A percentile compares a stretch with the other conserved stretches of the same genome.
These are phyloP conservation scores for Ptychadena robeensis DNA, from an alignment of 2,797 vertebrate species.

Conservation along the genomic window DNA sequence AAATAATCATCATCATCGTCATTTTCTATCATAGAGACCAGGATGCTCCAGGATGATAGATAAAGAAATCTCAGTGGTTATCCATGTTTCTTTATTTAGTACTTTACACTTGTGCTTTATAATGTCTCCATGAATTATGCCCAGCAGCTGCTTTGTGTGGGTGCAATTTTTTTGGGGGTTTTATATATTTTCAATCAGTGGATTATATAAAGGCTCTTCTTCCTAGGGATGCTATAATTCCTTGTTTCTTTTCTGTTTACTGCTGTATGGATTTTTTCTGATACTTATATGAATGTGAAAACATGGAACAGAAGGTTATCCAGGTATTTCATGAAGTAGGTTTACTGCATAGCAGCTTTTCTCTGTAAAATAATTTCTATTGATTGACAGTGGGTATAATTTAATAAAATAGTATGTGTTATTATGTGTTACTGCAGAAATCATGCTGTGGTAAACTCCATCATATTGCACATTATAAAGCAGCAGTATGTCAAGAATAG, in stretches of 20 bases:
- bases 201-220: too few relatives aligned
- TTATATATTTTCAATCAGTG: too few relatives aligned
- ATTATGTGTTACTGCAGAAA: background rate
- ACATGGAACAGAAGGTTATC: background rate
- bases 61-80: too few relatives aligned
- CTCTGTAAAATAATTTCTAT: slow-evolving; percentile 15
- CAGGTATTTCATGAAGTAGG: background rate
- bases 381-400: slow-evolving; percentile 17
- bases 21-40: too few relatives aligned
- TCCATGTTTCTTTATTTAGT: too few relatives aligned
- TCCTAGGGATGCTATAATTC: too few relatives aligned
- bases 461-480: slow-evolving; percentile 18
- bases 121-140: too few relatives aligned
- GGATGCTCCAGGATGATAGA: too few relatives aligned
- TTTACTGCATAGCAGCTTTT: background rate
- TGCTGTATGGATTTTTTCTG: background rate
- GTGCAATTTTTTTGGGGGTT: too few relatives aligned
- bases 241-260: background rate
- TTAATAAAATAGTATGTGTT: background rate
- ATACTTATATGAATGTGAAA: background rate
- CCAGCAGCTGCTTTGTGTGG: too few relatives aligned
- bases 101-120: too few relatives aligned
- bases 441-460: background rate
- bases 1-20: too few relatives aligned
- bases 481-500: background rate